Evolutionary conservation across 2,113 vertebrate genomes (phyloP).

Genomic region (Rhinolophus sinicus): DNA sequence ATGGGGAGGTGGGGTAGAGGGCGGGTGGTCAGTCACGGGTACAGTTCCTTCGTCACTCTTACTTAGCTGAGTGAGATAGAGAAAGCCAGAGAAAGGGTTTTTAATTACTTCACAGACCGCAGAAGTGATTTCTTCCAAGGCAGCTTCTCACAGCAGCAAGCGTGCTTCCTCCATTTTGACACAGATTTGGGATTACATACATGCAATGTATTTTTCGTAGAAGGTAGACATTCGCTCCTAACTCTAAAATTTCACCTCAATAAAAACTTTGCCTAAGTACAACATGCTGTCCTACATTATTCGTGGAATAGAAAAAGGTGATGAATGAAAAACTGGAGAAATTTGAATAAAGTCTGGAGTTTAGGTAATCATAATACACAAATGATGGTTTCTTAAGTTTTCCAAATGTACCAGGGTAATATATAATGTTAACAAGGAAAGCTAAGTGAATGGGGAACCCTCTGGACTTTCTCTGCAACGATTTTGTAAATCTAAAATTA

Average conservation of each 20-base stretch:
- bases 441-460: background rate
- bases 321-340: background rate
- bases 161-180: background rate
- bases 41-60: constrained; percentile 52
- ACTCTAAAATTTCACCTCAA: background rate
- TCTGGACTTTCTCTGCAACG: background rate
- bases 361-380: background rate
- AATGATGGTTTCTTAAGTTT: constrained; percentile 1
- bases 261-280: background rate
- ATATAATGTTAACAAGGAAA: background rate
- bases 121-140: constrained; percentile 54
- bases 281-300: background rate
- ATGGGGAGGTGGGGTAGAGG: constrained; percentile 4
- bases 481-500: background rate
- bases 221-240: background rate
- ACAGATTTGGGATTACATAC: background rate
- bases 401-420: background rate
- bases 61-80: constrained; percentile 66
- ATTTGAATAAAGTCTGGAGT: background rate
- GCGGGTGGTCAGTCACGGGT: background rate
- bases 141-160: background rate
- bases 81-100: constrained; percentile 45
- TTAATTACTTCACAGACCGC: constrained; percentile 58
- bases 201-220: background rate
- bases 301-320: background rate